Evolutionary conservation across 2,113 vertebrate species (phyloP).

Genomic region (Mugil cephalus): DNA sequence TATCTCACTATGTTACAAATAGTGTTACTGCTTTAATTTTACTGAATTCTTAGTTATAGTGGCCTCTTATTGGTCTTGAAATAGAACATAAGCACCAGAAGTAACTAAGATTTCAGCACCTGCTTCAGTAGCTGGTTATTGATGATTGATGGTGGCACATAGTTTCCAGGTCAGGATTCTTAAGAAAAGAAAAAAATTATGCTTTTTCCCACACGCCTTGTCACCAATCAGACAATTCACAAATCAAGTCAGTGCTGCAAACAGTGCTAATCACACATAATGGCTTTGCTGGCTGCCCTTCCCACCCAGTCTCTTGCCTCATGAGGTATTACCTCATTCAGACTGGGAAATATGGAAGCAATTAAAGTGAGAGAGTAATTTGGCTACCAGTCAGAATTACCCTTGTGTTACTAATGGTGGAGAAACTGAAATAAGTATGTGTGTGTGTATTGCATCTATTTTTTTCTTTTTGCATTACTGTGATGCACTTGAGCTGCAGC

Average conservation of each 20-base stretch:
- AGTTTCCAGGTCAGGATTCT: slow-evolving; percentile 44
- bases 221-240: slow-evolving; percentile 71
- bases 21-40: too few species aligned
- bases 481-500: slow-evolving; percentile 54
- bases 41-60: too few species aligned
- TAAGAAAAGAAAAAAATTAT: neutral
- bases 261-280: slow-evolving; percentile 77
- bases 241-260: slow-evolving; percentile 66
- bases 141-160: slow-evolving; percentile 54
- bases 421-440: slow-evolving; percentile 63
- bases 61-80: neutral
- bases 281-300: slow-evolving; percentile 70
- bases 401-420: slow-evolving; percentile 60
- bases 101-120: slow-evolving; percentile 38
- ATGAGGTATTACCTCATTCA: slow-evolving; percentile 82
- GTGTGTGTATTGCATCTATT: slow-evolving; percentile 37
- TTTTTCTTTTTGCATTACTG: slow-evolving; percentile 62
- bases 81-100: neutral
- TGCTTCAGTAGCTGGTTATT: slow-evolving; percentile 59
- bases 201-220: slow-evolving; percentile 50
- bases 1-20: too few species aligned
- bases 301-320: slow-evolving; percentile 59
- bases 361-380: slow-evolving; percentile 72
- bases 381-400: slow-evolving; percentile 73
- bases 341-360: slow-evolving; percentile 80